phyloP scores from a whole-genome alignment of 2,888 invertebrate genomes.

The Andrena dorsata region DNA sequence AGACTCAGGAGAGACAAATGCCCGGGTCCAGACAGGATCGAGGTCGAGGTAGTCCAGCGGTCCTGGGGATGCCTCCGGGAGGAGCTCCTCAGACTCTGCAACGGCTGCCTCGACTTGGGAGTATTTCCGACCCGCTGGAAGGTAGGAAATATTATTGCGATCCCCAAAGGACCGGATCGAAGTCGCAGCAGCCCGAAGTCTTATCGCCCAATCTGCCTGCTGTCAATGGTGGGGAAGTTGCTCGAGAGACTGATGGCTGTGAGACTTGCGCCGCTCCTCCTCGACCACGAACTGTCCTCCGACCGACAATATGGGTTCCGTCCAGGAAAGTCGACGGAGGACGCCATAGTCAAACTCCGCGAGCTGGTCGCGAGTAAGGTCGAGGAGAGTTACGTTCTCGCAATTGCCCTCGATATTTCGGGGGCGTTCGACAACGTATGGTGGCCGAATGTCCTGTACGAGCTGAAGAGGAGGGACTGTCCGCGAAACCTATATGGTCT shows the following conservation, averaged over 20 bases:
- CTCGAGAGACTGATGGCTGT: conserved; percentile 1
- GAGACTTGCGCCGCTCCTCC: conserved; percentile 3
- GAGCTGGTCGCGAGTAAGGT: too few relatives aligned
- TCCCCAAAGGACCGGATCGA: too few relatives aligned
- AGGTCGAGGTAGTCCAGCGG: not conserved
- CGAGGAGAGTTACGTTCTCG: too few relatives aligned
- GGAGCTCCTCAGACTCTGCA: not conserved
- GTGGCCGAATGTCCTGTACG: not conserved
- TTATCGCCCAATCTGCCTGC: too few relatives aligned
- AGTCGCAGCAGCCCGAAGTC: too few relatives aligned
- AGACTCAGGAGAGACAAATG: not conserved
- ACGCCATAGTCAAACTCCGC: too few relatives aligned
- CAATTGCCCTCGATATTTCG: too few relatives aligned
- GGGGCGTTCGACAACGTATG: not conserved
- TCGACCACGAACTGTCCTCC: not conserved
- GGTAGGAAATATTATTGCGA: too few relatives aligned
- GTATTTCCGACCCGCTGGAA: not conserved
- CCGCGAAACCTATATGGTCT: not conserved
- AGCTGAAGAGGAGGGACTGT: not conserved
- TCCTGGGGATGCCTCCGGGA: not conserved
- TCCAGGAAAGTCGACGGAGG: too few relatives aligned
- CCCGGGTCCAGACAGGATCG: not conserved
- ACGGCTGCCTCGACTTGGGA: not conserved
- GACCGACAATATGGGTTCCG: too few relatives aligned
- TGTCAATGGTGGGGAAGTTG: not conserved